Conservation (phyloP, 2,888 invertebrate species). For the Noctua fimbriata region DNA sequence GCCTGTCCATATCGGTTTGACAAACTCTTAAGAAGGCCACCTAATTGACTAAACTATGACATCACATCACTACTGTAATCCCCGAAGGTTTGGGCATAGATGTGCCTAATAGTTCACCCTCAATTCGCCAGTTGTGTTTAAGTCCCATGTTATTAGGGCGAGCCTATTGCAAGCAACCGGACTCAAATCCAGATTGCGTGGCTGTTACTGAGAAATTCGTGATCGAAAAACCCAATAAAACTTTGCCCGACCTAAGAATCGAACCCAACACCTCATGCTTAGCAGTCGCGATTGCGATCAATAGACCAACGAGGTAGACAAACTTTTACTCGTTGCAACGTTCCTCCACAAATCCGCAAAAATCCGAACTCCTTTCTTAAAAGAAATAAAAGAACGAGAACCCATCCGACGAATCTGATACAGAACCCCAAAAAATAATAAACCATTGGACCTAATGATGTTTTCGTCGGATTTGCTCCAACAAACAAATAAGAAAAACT, state of each 20-base stretch:
- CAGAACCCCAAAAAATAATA: constrained; percentile 38
- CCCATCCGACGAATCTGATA: background rate
- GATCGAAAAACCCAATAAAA: background rate
- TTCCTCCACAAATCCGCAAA: background rate
- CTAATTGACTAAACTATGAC: too few species aligned
- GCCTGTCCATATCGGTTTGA: too few species aligned
- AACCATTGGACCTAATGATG: constrained; percentile 46
- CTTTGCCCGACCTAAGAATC: background rate
- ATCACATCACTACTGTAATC: background rate
- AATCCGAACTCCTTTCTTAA: background rate
- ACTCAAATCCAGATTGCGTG: background rate
- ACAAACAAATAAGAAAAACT: constrained; percentile 44
- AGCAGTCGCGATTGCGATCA: background rate
- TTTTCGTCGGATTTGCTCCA: constrained; percentile 42
- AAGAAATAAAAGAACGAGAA: constrained; percentile 7
- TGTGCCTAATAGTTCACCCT: too few species aligned
- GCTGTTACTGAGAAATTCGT: background rate
- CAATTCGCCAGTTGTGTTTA: too few species aligned
- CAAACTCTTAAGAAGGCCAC: too few species aligned
- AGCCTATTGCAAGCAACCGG: background rate
- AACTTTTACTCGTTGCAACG: background rate
- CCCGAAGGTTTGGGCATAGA: too few species aligned
- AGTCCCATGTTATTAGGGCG: too few species aligned
- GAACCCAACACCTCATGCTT: background rate
- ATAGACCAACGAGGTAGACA: background rate